These are phyloP conservation scores for Girardia tigrina DNA, from an alignment of 2,888 invertebrate genomes.

Conservation along the genomic window DNA sequence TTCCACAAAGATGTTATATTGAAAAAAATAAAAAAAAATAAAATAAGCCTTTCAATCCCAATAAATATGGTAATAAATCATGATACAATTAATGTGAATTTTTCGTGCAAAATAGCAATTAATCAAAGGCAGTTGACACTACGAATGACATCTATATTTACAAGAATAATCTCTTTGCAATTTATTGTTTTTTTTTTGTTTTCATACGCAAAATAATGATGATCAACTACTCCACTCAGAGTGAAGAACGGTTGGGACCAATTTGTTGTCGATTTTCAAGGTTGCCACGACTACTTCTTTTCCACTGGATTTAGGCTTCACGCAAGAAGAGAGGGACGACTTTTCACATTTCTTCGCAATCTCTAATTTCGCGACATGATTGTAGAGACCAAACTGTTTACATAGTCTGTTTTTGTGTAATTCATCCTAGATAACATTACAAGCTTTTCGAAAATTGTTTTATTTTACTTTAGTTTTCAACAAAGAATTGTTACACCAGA, in stretches of 20 bases:
- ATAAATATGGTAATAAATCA: too few relatives aligned
- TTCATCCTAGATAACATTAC: neutral
- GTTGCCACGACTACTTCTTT: neutral
- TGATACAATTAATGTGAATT: too few relatives aligned
- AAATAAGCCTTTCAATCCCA: too few relatives aligned
- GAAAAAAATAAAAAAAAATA: too few relatives aligned
- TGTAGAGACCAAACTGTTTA: neutral
- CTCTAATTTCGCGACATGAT: neutral
- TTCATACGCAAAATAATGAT: too few relatives aligned
- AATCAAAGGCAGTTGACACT: too few relatives aligned
- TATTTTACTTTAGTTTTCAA: slow-evolving; percentile 9
- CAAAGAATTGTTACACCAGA: neutral
- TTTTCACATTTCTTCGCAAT: neutral
- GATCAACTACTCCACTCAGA: too few relatives aligned
- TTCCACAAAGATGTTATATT: too few relatives aligned
- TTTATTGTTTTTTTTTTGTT: too few relatives aligned
- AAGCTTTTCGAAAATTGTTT: neutral
- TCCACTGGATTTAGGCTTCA: neutral
- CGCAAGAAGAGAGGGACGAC: neutral
- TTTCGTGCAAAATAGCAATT: too few relatives aligned
- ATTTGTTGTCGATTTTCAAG: neutral
- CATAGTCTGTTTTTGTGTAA: neutral
- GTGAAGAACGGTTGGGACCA: neutral
- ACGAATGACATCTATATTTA: too few relatives aligned
- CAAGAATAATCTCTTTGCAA: too few relatives aligned